Evolutionary conservation across 2,888 invertebrate genomes (phyloP).

Genomic region (Rutpela maculata): DNA sequence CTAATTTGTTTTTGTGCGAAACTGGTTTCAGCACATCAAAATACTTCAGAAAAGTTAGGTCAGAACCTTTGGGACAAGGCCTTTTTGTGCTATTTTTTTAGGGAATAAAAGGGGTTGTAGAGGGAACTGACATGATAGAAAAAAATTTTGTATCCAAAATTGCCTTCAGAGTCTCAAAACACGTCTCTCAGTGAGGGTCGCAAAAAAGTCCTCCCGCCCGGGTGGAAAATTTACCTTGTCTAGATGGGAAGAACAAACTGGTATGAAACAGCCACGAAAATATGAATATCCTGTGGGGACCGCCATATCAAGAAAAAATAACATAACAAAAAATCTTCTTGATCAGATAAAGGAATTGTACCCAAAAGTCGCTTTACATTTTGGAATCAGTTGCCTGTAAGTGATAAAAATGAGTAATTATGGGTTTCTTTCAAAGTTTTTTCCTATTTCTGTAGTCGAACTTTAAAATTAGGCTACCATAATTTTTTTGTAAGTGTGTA

Average conservation of each 20-base stretch:
- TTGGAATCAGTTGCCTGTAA: constrained; percentile 2
- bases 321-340: background rate
- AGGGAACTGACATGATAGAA: no score
- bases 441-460: background rate
- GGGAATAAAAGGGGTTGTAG: no score
- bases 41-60: no score
- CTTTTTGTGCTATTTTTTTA: no score
- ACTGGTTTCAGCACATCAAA: no score
- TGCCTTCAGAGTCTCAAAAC: no score
- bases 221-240: no score
- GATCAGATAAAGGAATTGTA: constrained; percentile 7
- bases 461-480: background rate
- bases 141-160: no score
- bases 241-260: constrained; percentile 8
- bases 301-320: constrained; percentile 1
- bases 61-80: no score
- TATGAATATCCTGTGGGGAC: background rate
- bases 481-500: background rate
- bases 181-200: no score
- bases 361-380: constrained; percentile 3
- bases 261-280: constrained; percentile 1
- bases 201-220: no score
- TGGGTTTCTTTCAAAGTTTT: background rate
- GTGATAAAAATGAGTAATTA: background rate
- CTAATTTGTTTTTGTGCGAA: no score